Conservation (phyloP, 2,888 invertebrate species). For the Melanotus villosus region DNA sequence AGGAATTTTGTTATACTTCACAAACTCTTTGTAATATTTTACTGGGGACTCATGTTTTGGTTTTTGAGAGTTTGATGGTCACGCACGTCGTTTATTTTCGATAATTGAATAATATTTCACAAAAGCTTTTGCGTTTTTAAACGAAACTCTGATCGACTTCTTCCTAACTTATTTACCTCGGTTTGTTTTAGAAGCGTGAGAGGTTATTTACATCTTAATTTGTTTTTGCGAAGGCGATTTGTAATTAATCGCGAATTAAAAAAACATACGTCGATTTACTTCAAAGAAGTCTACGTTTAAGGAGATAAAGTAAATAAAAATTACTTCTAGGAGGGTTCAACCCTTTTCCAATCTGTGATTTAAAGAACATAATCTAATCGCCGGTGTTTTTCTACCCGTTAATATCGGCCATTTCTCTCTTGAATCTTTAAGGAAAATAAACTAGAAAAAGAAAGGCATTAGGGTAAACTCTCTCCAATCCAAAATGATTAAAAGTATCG, state of each 20-base stretch:
- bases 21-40: too few species aligned
- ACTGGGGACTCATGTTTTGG: too few species aligned
- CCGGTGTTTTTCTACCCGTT: constrained; percentile 48
- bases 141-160: too few species aligned
- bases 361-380: constrained; percentile 63
- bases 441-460: constrained; percentile 40
- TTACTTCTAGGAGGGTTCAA: constrained; percentile 43
- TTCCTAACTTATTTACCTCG: too few species aligned
- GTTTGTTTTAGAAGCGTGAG: too few species aligned
- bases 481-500: constrained; percentile 65
- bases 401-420: constrained; percentile 37
- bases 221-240: not conserved
- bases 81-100: too few species aligned
- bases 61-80: too few species aligned
- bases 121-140: too few species aligned
- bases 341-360: constrained; percentile 60
- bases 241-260: not conserved
- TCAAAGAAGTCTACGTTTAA: constrained; percentile 5
- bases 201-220: too few species aligned
- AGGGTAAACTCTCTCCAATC: constrained; percentile 55
- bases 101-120: too few species aligned
- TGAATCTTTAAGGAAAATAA: constrained; percentile 18
- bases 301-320: constrained; percentile 43
- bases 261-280: not conserved
- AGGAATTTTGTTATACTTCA: too few species aligned